A percentile compares a stretch with the other conserved stretches of the same genome.
phyloP scores from a whole-genome alignment of 2,888 invertebrate species.

The Cosmopolites sordidus region DNA sequence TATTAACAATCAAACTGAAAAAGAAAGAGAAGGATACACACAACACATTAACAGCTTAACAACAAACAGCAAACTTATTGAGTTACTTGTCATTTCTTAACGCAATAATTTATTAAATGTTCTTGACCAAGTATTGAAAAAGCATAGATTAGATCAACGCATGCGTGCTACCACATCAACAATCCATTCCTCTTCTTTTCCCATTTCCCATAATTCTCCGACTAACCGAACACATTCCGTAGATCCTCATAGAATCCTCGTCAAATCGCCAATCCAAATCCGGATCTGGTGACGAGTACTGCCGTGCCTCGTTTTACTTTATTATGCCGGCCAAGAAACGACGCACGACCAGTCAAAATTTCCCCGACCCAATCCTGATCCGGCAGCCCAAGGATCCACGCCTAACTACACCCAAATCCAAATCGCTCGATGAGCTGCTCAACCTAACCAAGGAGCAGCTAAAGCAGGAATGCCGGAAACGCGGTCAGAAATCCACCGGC shows the following conservation, averaged over 20 bases:
- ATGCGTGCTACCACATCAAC: no score
- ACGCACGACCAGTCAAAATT: conserved; percentile 21
- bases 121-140: no score
- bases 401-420: conserved; percentile 25
- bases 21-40: no score
- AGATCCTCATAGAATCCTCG: not conserved
- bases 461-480: conserved; percentile 62
- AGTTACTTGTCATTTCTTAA: no score
- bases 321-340: conserved; percentile 25
- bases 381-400: conserved; percentile 14
- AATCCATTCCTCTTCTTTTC: no score
- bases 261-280: not conserved
- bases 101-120: no score
- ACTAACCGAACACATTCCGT: not conserved
- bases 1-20: no score
- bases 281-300: not conserved
- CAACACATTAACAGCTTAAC: no score
- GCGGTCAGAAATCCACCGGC: conserved; percentile 65
- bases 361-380: conserved; percentile 9
- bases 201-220: no score
- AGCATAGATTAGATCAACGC: no score
- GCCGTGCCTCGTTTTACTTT: not conserved
- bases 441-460: conserved; percentile 66
- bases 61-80: no score
- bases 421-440: conserved; percentile 49